phyloP scores from a whole-genome alignment of 2,888 invertebrate genomes.

The Megalurothrips usitatus region DNA sequence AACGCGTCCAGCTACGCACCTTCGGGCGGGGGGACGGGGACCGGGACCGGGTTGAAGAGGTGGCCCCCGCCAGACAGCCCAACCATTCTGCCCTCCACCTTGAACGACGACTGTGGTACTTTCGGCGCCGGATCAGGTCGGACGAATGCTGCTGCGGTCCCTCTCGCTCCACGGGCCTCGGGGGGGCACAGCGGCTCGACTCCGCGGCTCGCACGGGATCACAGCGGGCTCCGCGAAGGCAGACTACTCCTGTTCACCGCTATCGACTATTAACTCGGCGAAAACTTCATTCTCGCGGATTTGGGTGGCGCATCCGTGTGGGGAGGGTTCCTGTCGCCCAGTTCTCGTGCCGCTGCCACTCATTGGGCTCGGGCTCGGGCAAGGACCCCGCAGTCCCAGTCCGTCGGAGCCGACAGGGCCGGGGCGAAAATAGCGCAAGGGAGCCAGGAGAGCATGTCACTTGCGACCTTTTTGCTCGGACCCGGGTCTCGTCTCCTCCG shows the following conservation, averaged over 20 bases:
- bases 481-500: background rate
- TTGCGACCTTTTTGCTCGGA: background rate
- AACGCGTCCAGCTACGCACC: constrained; percentile 48
- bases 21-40: constrained; percentile 50
- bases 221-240: background rate
- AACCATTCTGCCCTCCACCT: constrained; percentile 48
- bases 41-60: constrained; percentile 54
- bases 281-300: background rate
- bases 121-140: background rate
- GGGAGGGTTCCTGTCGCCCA: background rate
- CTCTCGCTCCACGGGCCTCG: background rate
- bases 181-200: background rate
- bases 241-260: background rate
- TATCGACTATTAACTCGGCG: background rate
- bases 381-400: too few relatives aligned
- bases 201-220: background rate
- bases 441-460: background rate
- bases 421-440: background rate
- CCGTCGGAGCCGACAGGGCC: background rate
- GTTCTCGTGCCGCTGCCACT: background rate
- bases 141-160: too few relatives aligned
- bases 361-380: background rate
- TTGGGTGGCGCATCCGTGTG: background rate
- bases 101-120: background rate
- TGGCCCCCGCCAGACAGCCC: constrained; percentile 57